Evolutionary conservation across 2,888 invertebrate species (phyloP).

Genomic region (Diplazon laetatorius): DNA sequence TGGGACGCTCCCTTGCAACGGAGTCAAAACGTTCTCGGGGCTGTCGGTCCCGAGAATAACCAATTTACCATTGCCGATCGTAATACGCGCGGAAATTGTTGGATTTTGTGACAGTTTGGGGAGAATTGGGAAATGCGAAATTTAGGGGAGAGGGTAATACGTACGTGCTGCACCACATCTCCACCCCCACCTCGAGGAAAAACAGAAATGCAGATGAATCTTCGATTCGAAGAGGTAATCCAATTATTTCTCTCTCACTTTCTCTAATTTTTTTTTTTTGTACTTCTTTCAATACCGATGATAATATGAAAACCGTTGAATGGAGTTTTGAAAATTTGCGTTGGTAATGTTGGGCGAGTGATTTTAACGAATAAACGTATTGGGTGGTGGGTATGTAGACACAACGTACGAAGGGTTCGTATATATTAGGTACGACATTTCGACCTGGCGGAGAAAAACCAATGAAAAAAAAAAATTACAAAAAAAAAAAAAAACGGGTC

Average conservation of each 20-base stretch:
- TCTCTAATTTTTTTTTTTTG: background rate
- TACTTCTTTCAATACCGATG: background rate
- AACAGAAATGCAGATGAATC: too few species aligned
- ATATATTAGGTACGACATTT: conserved; percentile 6
- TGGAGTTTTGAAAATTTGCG: conserved; percentile 39
- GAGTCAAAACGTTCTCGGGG: conserved; percentile 20
- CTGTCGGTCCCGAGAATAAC: conserved; percentile 22
- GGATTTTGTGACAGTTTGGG: background rate
- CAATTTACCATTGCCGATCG: background rate
- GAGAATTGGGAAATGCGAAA: too few species aligned
- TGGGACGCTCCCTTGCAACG: background rate
- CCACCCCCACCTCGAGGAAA: too few species aligned
- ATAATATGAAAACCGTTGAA: conserved; percentile 7
- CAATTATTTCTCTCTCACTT: too few species aligned
- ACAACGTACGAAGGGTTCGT: too few species aligned
- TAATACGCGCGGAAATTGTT: conserved; percentile 22
- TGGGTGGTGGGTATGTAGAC: too few species aligned
- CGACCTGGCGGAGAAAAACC: conserved; percentile 18
- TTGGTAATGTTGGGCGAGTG: conserved; percentile 40
- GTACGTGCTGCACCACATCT: too few species aligned
- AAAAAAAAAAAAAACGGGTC: too few species aligned
- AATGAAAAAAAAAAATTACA: too few species aligned
- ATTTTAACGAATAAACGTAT: conserved; percentile 30
- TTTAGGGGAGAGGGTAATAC: too few species aligned
- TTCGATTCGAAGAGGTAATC: too few species aligned